These are phyloP conservation scores for Forbesichthys papilliferus DNA, from an alignment of 2,113 vertebrate genomes.

Conservation along the genomic window DNA sequence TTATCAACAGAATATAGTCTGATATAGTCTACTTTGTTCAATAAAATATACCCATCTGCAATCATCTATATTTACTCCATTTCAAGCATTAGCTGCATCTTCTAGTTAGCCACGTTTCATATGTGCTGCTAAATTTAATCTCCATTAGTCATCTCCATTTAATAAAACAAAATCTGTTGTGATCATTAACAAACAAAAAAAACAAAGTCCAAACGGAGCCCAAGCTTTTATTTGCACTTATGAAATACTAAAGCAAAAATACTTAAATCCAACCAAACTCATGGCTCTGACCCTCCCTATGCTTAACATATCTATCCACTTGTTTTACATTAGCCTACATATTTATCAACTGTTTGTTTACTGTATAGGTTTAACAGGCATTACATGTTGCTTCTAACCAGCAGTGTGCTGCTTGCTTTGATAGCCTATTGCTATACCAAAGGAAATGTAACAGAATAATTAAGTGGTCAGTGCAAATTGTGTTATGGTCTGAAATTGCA, in stretches of 20 bases:
- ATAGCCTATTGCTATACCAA: not conserved
- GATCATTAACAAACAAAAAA: not conserved
- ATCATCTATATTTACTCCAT: no score
- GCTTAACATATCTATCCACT: not conserved
- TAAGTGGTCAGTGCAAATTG: not conserved
- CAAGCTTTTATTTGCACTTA: constrained; percentile 3
- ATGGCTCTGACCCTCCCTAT: not conserved
- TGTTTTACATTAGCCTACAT: not conserved
- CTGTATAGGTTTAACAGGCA: not conserved
- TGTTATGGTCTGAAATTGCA: not conserved
- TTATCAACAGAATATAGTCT: not conserved
- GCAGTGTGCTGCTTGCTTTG: not conserved
- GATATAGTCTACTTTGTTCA: no score
- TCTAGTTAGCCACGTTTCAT: no score
- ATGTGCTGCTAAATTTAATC: no score
- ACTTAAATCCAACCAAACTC: not conserved
- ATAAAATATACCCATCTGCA: no score
- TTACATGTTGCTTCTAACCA: not conserved
- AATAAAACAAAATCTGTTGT: not conserved
- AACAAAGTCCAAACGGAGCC: not conserved
- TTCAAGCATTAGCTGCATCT: not conserved
- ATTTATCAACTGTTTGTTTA: not conserved
- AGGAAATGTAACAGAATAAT: not conserved
- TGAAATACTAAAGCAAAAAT: not conserved
- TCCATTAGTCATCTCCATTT: not conserved